Base-by-base conservation (phyloP, 1,140 invertebrate genomes). In the Drosophila azteca region DNA sequence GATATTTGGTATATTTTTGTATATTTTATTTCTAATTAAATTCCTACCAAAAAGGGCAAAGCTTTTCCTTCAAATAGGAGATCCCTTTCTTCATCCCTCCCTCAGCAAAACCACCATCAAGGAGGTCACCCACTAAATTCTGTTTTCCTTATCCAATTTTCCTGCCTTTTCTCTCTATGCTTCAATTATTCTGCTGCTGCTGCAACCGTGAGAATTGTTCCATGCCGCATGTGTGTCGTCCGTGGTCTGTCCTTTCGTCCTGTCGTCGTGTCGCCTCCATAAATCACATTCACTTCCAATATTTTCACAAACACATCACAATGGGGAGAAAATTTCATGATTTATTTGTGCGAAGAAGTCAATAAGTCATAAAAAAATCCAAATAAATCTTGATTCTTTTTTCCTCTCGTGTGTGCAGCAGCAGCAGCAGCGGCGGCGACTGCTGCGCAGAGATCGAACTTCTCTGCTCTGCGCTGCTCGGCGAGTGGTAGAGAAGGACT, bases 231-330 rank as follows among this genome's bases (percentile, higher is more conserved):
- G 66, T 68, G 62, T 49, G 41, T 29, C 31, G 17, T 29, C 39
- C 39, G 3, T 24, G 2, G 15, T 29, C 31, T 35, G 26, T n/a
- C n/a, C n/a, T n/a, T n/a, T n/a, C n/a, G n/a, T n/a, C n/a, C n/a
- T 43, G 22, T 13, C 15, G 31, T 17, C 39, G 15, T 29, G 6
- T 41, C 61, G 62, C 70, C 51, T 48, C 48, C 74, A 78, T 82
- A 82, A 82, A 82, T 85, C 81, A 85, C 74, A 81, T 69, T 79
- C 77, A 71, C 62, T 78, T 74, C 78, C 73, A 88, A 87, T 87
- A 82, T 87, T 88, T 77, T 82, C 74, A 88, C 70, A 87, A 87
- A 87, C 82, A 81, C 83, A 83, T 88, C 79, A 83, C 65, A 83
- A 83, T 77, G 76, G 54, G 26, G 61, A 77, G 63, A 79, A 76